Evolutionary conservation across 2,888 invertebrate species (phyloP), one percentile per base, ranked within the genome.

Genomic region (Archips xylosteana): DNA sequence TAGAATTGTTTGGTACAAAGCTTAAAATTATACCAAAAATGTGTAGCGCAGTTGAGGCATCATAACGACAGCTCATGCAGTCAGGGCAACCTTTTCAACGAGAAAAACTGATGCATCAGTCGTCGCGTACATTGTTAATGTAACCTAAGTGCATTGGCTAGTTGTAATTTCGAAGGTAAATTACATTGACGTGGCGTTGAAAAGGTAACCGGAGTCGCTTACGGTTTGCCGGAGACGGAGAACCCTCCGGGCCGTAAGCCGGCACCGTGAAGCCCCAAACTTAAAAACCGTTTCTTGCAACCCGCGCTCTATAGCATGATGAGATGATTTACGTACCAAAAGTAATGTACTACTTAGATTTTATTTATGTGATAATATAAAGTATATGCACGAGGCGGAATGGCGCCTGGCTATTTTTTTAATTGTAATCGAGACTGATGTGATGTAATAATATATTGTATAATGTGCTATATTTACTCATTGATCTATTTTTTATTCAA

Each of bases 401-500:
- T n/a, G 47, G 39, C 54, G 65, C 60, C 71, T 47, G 61, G 64
- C 62, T 74, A 74, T 74, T 71, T 70, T 72, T 68, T 74, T 49
- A 75, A 79, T 82, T 80, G 81, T 82, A 81, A 81, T 83, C 81
- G 89, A 90, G 90, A 90, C 90, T 91, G 90, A 90, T 87, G 89
- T 88, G 85, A 87, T 87, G 80, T 83, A 77, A 77, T 85, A 80
- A 78, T 81, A 80, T 54, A 54, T 54, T 54, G 23, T 54, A 54
- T 85, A 85, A 85, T 85, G 86, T 87, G 86, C 86, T 88, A 84
- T 89, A 85, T 86, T 85, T 87, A 89, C 89, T 89, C 89, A 87
- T 85, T 80, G 82, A 84, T 86, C 82, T 85, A 84, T 86, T 85
- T 83, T 78, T 71, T 83, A 87, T 85, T 83, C 61, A 82, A 82